These are phyloP conservation scores for Amazona guildingii DNA, from an alignment of 2,113 vertebrate genomes.

Conservation along the genomic window DNA sequence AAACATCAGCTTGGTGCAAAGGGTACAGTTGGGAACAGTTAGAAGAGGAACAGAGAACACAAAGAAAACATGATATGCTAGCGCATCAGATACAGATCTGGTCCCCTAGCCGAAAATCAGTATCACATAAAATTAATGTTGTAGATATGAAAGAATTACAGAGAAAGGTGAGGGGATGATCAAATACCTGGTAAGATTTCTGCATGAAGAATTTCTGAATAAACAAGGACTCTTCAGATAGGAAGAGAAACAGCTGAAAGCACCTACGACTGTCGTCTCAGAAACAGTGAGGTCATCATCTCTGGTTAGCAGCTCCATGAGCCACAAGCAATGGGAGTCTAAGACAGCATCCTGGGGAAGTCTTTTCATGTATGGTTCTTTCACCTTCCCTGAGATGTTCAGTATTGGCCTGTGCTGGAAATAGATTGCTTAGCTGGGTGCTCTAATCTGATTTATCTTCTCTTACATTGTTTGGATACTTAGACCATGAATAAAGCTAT, in stretches of 20 bases:
- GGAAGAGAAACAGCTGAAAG: fast-evolving
- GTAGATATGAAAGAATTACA: neutral
- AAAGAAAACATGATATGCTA: neutral
- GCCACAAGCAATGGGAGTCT: neutral
- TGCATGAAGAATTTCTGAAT: neutral
- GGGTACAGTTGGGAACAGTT: neutral
- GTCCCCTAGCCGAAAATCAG: neutral
- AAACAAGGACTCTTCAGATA: neutral
- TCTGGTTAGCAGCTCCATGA: neutral
- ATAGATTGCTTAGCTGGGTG: neutral
- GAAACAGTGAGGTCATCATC: neutral
- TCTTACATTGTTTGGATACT: neutral
- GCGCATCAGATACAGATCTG: neutral
- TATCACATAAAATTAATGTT: neutral
- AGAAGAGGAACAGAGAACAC: neutral
- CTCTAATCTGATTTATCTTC: neutral
- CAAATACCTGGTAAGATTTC: neutral
- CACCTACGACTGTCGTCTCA: neutral
- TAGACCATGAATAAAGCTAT: neutral
- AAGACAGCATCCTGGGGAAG: neutral
- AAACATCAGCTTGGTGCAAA: neutral
- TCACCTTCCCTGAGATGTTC: neutral
- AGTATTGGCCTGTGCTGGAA: neutral
- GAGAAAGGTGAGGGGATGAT: neutral
- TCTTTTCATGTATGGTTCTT: neutral